A percentile compares a stretch with the other conserved stretches of the same genome.
Conservation (phyloP, 35 echinoderm and acorn worm genomes). For the Acanthaster planci region DNA sequence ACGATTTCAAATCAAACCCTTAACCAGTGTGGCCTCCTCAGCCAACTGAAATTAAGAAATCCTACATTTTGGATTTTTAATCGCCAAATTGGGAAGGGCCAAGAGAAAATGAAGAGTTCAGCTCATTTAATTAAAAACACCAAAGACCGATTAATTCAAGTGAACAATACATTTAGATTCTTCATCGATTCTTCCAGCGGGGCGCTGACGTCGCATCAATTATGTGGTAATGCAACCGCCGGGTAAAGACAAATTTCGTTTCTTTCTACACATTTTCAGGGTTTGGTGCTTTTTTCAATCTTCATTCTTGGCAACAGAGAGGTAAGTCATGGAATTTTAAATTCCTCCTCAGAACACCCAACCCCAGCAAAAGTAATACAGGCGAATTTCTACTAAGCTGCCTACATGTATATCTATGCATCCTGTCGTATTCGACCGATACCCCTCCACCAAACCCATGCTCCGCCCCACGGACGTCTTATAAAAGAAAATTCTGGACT, state of each 20-base stretch:
- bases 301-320: constrained; percentile 40
- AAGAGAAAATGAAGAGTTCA: background rate
- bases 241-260: no score
- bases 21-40: background rate
- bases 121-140: background rate
- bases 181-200: background rate
- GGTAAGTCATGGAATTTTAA: background rate
- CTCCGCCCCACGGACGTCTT: no score
- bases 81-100: no score
- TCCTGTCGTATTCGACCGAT: no score
- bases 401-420: no score
- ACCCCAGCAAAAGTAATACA: no score
- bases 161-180: background rate
- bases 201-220: no score
- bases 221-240: no score
- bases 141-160: background rate
- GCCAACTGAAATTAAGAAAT: background rate
- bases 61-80: background rate
- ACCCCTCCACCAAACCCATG: no score
- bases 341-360: no score
- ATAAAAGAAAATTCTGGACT: no score
- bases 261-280: constrained; percentile 7
- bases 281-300: constrained; percentile 28
- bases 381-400: no score
- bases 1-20: background rate